A percentile compares a stretch with the other conserved stretches of the same genome.
Evolutionary conservation across 2,888 invertebrate species (phyloP).

Genomic region (Parapristionchus giblindavisi): DNA sequence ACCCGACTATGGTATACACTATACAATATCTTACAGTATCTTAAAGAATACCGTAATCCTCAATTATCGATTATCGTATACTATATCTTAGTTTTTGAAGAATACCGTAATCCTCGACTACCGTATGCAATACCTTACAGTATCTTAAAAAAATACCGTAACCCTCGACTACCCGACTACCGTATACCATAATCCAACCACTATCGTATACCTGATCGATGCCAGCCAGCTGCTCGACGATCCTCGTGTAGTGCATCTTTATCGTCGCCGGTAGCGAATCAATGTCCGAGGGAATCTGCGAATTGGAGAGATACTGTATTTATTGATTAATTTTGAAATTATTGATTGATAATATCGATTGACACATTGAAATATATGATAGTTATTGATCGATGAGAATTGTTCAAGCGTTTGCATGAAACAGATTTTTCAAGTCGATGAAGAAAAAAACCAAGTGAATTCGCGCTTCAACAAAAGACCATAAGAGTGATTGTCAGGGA

Average conservation of each 20-base stretch:
- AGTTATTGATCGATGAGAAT: neutral
- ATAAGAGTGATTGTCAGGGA: too few relatives aligned
- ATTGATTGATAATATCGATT: neutral
- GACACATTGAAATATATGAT: neutral
- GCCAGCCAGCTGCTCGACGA: slow-evolving; percentile 69
- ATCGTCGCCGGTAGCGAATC: slow-evolving; percentile 63
- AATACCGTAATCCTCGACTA: too few relatives aligned
- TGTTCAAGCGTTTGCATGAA: neutral
- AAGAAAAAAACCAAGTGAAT: too few relatives aligned
- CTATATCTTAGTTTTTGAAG: too few relatives aligned
- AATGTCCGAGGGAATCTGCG: slow-evolving; percentile 39
- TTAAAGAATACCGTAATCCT: too few relatives aligned
- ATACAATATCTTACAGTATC: too few relatives aligned
- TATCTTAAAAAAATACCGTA: too few relatives aligned
- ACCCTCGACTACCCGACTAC: neutral
- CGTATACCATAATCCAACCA: neutral
- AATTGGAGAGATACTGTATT: neutral
- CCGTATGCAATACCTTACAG: too few relatives aligned
- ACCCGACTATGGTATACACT: too few relatives aligned
- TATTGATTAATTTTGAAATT: neutral
- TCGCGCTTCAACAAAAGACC: too few relatives aligned
- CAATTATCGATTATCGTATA: too few relatives aligned
- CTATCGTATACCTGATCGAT: slow-evolving; percentile 76
- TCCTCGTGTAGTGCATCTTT: slow-evolving; percentile 62
- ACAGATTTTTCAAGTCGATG: too few relatives aligned